Evolutionary conservation across 2,888 invertebrate species (phyloP), one percentile per base, ranked within the genome.

Genomic region (Teleiodes luculella): DNA sequence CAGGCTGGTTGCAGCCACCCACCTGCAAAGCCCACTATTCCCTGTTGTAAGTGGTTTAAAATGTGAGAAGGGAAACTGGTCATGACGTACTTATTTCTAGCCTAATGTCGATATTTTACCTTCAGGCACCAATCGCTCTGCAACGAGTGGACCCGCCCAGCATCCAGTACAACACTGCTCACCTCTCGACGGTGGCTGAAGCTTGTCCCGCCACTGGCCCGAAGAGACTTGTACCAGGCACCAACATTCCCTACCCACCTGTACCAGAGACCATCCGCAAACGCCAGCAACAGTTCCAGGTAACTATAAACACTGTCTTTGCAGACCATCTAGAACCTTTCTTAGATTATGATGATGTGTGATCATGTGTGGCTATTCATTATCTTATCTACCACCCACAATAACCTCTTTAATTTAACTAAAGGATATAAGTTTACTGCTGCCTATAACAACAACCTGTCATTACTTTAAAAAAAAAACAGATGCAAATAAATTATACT

Each of bases 1-100:
- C 58, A 81, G 90, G 70, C 74, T 90, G 56, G 75, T 86, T 10
- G 74, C 83, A 56, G 74, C 90, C 49, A 68, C 80, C 31, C 70
- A 84, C 62, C 65, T 89, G 57, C 90, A 90, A 65, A 76, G 70
- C 49, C 90, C 90, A 66, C 80, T 90, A 37, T 87, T 80, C 63
- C 89, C 89, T 41, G 74, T 89, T 76, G 89, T 89, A 80, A 76
- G 86, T 82, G 64, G 57, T 50, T 13, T 28, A 53, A 33, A 20
- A 33, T 45, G 14, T 14, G 14, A 30, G 46, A 37, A 45, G 30
- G 33, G 41, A 14, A 3, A 16, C 20, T 43, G 11, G 45, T 30
- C 10, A 8, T 46, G 55, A 54, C 45, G 31, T 53, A 45, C 33
- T 55, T 48, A 52, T 58, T 46, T n/a, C n/a, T n/a, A 11, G 48